Evolutionary conservation across 2,797 vertebrate species (phyloP).

Genomic region (Oryzias dopingdopingensis): DNA sequence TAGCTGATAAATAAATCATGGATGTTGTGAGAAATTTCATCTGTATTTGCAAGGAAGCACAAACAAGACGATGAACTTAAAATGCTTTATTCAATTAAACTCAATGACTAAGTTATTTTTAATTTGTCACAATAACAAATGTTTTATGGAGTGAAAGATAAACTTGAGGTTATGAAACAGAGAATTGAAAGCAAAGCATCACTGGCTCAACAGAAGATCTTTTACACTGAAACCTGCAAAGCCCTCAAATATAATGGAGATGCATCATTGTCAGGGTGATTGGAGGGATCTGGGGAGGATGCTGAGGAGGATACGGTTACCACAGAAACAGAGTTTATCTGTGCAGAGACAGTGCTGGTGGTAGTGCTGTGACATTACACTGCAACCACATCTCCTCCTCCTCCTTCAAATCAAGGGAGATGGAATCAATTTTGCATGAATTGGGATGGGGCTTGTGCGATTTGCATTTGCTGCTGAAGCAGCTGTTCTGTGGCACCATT

Average conservation of each 20-base stretch:
- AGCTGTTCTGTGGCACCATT: conserved; percentile 33
- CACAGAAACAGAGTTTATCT: conserved; percentile 56
- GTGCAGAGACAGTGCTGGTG: conserved; percentile 49
- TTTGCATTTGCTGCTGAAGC: conserved; percentile 31
- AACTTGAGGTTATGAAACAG: conserved; percentile 70
- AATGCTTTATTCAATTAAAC: conserved; percentile 75
- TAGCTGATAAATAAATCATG: conserved; percentile 12
- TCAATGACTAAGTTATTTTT: conserved; percentile 76
- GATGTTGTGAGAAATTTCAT: conserved; percentile 14
- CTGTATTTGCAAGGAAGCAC: conserved; percentile 16
- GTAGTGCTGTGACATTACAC: conserved; percentile 43
- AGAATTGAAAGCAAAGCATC: conserved; percentile 74
- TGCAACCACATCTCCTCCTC: conserved; percentile 47
- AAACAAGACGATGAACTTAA: conserved; percentile 59
- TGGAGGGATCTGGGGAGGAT: conserved; percentile 57
- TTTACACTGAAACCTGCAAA: conserved; percentile 72
- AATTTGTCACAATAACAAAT: conserved; percentile 73
- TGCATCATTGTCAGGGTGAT: conserved; percentile 66
- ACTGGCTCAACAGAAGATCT: conserved; percentile 76
- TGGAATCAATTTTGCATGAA: conserved; percentile 33
- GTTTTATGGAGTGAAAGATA: conserved; percentile 62
- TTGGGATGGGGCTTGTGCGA: conserved; percentile 16
- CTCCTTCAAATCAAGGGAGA: conserved; percentile 39
- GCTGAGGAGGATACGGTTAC: conserved; percentile 45
- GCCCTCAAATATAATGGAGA: conserved; percentile 71